phyloP scores from a whole-genome alignment of 2,113 vertebrate genomes.

The Lophius piscatorius region DNA sequence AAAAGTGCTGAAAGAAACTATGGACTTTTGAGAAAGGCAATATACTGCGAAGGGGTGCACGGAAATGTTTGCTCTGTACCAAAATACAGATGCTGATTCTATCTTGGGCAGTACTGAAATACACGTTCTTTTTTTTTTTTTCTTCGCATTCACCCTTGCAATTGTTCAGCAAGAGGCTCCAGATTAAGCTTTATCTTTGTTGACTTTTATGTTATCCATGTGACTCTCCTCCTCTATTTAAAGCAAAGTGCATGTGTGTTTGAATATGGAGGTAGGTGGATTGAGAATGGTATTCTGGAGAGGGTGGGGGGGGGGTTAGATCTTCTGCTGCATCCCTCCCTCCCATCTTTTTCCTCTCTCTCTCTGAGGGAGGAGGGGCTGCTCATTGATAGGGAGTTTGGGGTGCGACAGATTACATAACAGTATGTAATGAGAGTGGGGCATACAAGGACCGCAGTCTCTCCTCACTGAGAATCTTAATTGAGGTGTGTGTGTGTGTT shows the following conservation, averaged over 20 bases:
- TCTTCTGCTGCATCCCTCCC: constrained; percentile 52
- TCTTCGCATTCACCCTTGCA: constrained; percentile 17
- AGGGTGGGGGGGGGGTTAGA: constrained; percentile 1
- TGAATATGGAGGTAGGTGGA: constrained; percentile 41
- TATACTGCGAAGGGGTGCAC: background rate
- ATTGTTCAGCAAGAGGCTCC: too few relatives aligned
- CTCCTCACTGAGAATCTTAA: constrained; percentile 67
- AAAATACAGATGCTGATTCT: constrained; percentile 69
- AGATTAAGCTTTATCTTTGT: constrained; percentile 58
- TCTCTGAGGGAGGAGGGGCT: constrained; percentile 42
- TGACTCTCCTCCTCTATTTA: constrained; percentile 72
- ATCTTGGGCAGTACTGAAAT: constrained; percentile 68
- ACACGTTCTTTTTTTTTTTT: constrained; percentile 38
- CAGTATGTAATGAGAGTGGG: constrained; percentile 47
- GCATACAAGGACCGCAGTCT: constrained; percentile 64
- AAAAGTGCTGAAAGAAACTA: too few relatives aligned
- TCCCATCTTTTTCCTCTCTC: background rate
- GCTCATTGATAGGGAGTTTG: constrained; percentile 60
- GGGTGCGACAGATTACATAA: constrained; percentile 78
- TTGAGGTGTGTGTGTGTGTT: constrained; percentile 41
- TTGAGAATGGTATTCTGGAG: background rate
- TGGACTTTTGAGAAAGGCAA: constrained; percentile 12
- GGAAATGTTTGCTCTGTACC: constrained; percentile 49
- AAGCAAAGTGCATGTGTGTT: constrained; percentile 44
- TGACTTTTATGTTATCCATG: constrained; percentile 66